Base-by-base conservation (phyloP, 2,797 vertebrate species). In the Lates japonicus region DNA sequence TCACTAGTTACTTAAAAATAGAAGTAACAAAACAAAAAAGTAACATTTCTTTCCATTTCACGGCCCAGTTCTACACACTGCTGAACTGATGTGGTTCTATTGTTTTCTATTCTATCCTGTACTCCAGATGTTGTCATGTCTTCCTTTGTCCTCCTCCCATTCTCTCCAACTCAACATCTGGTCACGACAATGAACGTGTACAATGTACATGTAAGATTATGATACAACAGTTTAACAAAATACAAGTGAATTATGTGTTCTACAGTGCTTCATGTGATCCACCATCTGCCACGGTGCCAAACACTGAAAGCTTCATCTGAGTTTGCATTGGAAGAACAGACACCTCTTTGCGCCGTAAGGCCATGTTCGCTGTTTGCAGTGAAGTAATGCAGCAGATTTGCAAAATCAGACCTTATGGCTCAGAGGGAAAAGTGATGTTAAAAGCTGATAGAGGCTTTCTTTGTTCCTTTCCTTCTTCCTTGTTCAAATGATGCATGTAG, bases 211-310 rank as follows among this genome's bases (percentile, higher is more conserved):
- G 67, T 25, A 22, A 62, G 52, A 75, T 81, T 78, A 61, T 76
- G 62, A 80, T 70, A 61, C 44, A 20, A 61, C 46, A 59, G 64
- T 81, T 85, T 39, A 70, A 83, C 77, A 85, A 87, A 76, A 81
- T 74, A 58, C 63, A 81, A 74, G 62, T 80, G 80, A 76, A 89
- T 88, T 82, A 82, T 80, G 44, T 74, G 29, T 76, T 81, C 29
- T 67, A 52, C 74, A 44, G 52, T 70, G 64, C 66, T 81, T 62
- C 68, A 11, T 58, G 22, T 70, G 77, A 88, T 78, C 84, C 31
- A 16, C 81, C 79, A 85, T 90, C 89, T 84, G 81, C 78, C n/a
- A 20, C n/a, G 1, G 66, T 35, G 48, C 70, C 42, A 49, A 73
- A 33, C 10, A 31, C 57, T n/a, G 55, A 83, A 70, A 70, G 74